Base-by-base conservation (phyloP, 2,113 vertebrate species). In the Gopherus evgoodei region DNA sequence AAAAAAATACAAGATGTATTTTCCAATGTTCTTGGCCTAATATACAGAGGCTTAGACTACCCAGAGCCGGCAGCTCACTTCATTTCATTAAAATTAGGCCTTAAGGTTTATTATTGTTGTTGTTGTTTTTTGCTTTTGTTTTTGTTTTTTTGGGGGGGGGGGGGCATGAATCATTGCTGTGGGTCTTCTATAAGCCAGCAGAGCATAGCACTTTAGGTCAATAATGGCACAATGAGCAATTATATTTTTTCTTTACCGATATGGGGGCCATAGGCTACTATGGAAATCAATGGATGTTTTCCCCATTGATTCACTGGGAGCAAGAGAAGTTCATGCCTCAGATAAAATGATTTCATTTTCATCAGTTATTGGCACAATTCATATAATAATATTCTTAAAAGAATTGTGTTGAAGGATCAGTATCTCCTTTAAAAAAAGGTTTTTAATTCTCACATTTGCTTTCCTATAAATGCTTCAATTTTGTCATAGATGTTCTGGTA, bases 221-320 rank as follows among this genome's bases (percentile, higher is more conserved):
- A 76, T 14, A 94, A 75, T 69, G 59, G 35, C 93, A 83, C 25
- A 65, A 47, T 75, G 90, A 95, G 38, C 81, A 95, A 94, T 79
- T 85, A n/a, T 89, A 94, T 89, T 95, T 72, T 88, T 92, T 38
- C 44, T 69, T 90, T 90, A 95, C 95, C 90, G 94, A 11, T 50
- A 25, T 93, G 83, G n/a, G 47, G 89, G 95, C 93, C 91, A 91
- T 86, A 91, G 56, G 38, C 86, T 72, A 85, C 72, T 89, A 89
- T 31, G 0, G 86, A 96, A 96, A 96, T 94, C 87, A 95, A 75
- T 83, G 76, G 6, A 78, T 17, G 62, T 86, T 93, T 93, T 91
- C 69, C 91, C 84, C 79, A 81, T 16, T 69, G 53, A 69, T 50
- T 49, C 90, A 90, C 82, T 93, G 57, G 93, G 84, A 87, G 72